Percentiles rank a stretch among this genome's conserved stretches.
These are phyloP conservation scores for Psilopogon haemacephalus DNA, from an alignment of 2,113 vertebrate species.

Conservation along the genomic window DNA sequence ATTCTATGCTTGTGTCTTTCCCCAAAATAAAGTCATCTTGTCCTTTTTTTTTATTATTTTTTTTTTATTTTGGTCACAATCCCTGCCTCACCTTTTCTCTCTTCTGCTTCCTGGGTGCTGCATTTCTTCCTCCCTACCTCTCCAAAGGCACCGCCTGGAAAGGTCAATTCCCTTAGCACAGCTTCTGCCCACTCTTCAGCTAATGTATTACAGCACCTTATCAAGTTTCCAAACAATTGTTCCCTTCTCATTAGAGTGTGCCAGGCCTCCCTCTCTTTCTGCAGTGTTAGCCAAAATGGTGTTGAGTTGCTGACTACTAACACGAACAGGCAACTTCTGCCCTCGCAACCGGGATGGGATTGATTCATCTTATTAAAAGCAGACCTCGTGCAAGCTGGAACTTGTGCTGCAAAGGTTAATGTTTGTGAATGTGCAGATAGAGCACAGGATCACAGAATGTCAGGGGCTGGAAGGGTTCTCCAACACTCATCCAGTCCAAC, in stretches of 20 bases:
- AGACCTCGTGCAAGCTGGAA: conserved; percentile 52
- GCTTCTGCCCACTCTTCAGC: conserved; percentile 60
- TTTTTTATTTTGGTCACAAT: conserved; percentile 27
- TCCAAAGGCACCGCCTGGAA: conserved; percentile 42
- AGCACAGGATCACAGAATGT: too few relatives aligned
- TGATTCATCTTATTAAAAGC: conserved; percentile 76
- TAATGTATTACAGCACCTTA: conserved; percentile 67
- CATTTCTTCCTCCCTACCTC: conserved; percentile 46
- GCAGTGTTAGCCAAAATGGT: conserved; percentile 54
- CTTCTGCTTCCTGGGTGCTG: conserved; percentile 8
- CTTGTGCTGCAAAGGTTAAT: conserved; percentile 57
- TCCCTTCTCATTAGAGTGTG: conserved; percentile 69
- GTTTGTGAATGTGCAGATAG: conserved; percentile 61
- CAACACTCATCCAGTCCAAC: too few relatives aligned
- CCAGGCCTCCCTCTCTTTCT: conserved; percentile 65
- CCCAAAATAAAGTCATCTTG: background rate
- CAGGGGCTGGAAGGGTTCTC: too few relatives aligned
- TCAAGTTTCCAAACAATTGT: conserved; percentile 75
- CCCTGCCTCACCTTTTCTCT: background rate
- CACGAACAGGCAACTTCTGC: conserved; percentile 65
- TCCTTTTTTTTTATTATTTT: conserved; percentile 12
- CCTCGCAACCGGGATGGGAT: conserved; percentile 62
- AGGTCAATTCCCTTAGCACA: conserved; percentile 57
- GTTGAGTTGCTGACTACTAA: conserved; percentile 76
- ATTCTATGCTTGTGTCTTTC: too few relatives aligned